Conservation (phyloP, 1,140 invertebrate species). For the Drosophila sulfurigaster region DNA sequence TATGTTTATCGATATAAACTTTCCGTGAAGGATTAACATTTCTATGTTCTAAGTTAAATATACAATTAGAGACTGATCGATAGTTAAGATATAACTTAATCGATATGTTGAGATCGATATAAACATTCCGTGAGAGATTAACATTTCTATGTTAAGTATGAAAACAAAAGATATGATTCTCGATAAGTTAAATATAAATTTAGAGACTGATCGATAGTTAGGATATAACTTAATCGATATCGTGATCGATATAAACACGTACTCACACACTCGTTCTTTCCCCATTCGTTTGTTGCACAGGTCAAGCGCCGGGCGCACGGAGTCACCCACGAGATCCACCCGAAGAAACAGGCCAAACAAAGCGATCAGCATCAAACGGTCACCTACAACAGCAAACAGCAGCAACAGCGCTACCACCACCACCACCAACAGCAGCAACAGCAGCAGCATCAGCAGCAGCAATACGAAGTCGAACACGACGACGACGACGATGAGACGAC, state of each 20-base stretch:
- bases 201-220: too few species aligned
- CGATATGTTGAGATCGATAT: conserved; percentile 4
- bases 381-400: conserved; percentile 53
- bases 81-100: too few species aligned
- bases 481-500: conserved; percentile 58
- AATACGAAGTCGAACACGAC: conserved; percentile 50
- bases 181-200: too few species aligned
- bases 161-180: too few species aligned
- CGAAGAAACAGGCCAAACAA: conserved; percentile 82
- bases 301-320: conserved; percentile 79
- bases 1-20: not conserved
- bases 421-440: conserved; percentile 40
- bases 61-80: too few species aligned
- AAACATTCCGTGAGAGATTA: too few species aligned
- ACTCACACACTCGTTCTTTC: not conserved
- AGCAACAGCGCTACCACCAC: conserved; percentile 43
- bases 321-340: conserved; percentile 71
- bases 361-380: conserved; percentile 67
- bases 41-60: too few species aligned
- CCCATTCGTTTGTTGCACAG: conserved; percentile 33
- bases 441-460: conserved; percentile 34
- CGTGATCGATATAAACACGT: not conserved
- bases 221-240: not conserved
- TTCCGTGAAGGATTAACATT: too few species aligned
- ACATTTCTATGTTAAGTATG: too few species aligned